Evolutionary conservation across 2,888 invertebrate species (phyloP), one percentile per base, ranked within the genome.

Genomic region (Aspidiotus destructor): DNA sequence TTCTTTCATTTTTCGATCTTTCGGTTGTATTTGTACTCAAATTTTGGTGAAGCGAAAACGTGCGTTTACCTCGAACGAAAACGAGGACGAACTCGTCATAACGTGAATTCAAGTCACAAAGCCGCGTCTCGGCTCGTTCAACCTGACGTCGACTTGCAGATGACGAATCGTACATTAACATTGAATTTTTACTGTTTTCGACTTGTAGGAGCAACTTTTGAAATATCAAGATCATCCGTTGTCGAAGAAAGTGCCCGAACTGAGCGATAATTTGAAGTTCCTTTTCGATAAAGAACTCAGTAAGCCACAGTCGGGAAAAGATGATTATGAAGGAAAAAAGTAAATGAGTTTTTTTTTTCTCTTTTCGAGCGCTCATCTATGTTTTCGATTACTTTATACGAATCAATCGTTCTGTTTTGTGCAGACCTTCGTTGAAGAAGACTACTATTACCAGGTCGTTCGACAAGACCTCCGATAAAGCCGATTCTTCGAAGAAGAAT

Each of bases 161-260:
- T 28, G 28, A 28, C 28, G 5, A 28, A 28, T 28, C 28, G 28
- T 28, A 5, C 28, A 28, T 28, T 28, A 28, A 28, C 28, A 28
- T 28, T 28, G 28, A 28, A 3, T 28, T 28, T 16, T 17, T 2
- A 8, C 40, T 58, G 7, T 16, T 5, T 5, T 11, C 52, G n/a
- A n/a, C 13, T 54, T 58, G 42, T 13, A 67, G 67, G 67, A 58
- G 6, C 55, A 67, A 52, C 48, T 67, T 15, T 16, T 67, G 60
- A 57, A 58, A 58, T 40, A 60, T n/a, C 42, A 58, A 60, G 40
- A 57, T n/a, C 67, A 67, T 67, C 67, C 67, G 48, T 48, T 67
- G 40, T 67, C 67, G 7, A 42, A 8, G 7, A 67, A 60, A 17
- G 15, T 41, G 17, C 67, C 67, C n/a, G 48, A 28, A 44, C 40